Base-by-base conservation (phyloP, 2,797 vertebrate genomes). In the Acanthopagrus latus region DNA sequence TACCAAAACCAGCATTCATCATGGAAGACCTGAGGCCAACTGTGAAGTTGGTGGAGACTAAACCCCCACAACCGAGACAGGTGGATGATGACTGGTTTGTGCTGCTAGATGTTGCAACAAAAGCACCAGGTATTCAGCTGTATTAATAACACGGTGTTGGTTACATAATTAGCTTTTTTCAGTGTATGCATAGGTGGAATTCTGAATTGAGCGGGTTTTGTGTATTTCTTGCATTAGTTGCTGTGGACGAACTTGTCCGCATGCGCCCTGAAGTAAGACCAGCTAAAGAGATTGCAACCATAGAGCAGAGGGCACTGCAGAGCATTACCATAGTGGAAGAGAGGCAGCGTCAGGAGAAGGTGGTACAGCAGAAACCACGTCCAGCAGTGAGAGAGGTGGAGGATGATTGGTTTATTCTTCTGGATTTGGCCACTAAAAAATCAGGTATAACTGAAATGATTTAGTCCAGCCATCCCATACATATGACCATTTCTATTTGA, bases 351-450 rank as follows among this genome's bases (percentile, higher is more conserved):
- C 74, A 81, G 74, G 62, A 76, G 69, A 71, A 43, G 44, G 64
- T 63, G 21, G 33, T 84, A 5, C 83, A 72, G 71, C 67, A 79
- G 72, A 79, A 69, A 64, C 55, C 69, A 18, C 25, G 1, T 71
- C 78, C 82, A 48, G 59, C 64, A 21, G 78, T 65, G 47, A 90
- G 64, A 75, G 62, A 91, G 66, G 54, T 89, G 76, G 89, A 91
- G 2, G 90, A 92, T 79, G 87, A 93, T 62, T 94, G 92, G 91
- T 91, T 82, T 76, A 55, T 25, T 62, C 86, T 91, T 60, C 80
- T 93, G 71, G 89, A 90, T 79, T 52, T 87, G 64, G 56, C 82
- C 11, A 14, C 67, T 54, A 91, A 88, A 78, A 77, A 85, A 86
- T 83, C 91, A 93, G 93, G 93, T 94, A 94, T 59, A 63, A 41